These are phyloP conservation scores for Erythrocebus patas DNA, from an alignment of 2,113 vertebrate genomes.

Conservation along the genomic window DNA sequence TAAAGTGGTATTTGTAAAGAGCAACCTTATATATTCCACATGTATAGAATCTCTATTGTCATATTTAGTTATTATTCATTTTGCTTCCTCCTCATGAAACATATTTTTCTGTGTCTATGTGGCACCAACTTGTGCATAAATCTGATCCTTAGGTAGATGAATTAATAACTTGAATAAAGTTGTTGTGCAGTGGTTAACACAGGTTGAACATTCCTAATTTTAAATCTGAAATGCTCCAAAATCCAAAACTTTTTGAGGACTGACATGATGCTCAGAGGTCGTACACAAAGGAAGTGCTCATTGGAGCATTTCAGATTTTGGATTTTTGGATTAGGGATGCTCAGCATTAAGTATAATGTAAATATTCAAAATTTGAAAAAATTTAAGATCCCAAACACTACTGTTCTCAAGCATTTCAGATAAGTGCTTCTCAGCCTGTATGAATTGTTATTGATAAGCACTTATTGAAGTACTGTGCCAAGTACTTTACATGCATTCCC, in stretches of 20 bases:
- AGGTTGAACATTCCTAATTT: background rate
- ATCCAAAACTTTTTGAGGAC: background rate
- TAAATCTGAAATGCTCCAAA: background rate
- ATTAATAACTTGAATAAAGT: background rate
- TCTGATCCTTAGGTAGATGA: background rate
- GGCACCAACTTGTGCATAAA: background rate
- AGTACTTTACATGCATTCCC: background rate
- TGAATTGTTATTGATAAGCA: background rate
- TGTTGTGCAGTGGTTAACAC: background rate
- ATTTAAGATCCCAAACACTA: background rate
- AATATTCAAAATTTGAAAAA: background rate
- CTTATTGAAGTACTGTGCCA: background rate
- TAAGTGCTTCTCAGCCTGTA: background rate
- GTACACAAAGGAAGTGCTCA: too few species aligned
- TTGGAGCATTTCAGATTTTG: too few species aligned
- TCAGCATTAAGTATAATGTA: background rate
- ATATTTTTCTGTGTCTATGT: background rate
- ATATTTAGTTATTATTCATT: background rate
- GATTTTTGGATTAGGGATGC: too few species aligned
- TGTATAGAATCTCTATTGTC: background rate
- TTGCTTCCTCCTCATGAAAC: conserved; percentile 29
- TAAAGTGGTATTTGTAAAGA: conserved; percentile 19
- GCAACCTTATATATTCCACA: background rate
- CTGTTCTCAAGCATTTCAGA: background rate
- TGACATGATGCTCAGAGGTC: too few species aligned